Conservation (phyloP, 2,888 invertebrate species). For the Macropis europaea region DNA sequence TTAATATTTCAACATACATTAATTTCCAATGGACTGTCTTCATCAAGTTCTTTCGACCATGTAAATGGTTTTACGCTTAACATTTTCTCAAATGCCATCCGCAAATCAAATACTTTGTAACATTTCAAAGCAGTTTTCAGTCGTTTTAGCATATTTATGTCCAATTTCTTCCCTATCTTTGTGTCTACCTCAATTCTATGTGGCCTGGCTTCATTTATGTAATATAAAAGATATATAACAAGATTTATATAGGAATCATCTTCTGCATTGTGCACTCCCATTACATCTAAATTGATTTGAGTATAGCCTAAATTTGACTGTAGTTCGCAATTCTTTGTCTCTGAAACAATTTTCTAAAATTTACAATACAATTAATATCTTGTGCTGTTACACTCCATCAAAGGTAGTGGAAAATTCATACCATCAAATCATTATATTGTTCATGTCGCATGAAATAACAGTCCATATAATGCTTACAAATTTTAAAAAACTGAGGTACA, state of each 20-base stretch:
- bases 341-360: constrained; percentile 43
- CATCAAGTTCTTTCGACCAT: constrained; percentile 46
- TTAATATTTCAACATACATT: constrained; percentile 24
- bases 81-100: constrained; percentile 49
- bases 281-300: constrained; percentile 51
- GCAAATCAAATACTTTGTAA: constrained; percentile 50
- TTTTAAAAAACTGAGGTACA: constrained; percentile 52
- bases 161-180: background rate
- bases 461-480: constrained; percentile 58
- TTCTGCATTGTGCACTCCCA: constrained; percentile 30
- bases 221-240: constrained; percentile 57
- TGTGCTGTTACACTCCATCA: background rate
- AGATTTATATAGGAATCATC: constrained; percentile 39
- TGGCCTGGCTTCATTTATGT: constrained; percentile 53
- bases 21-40: constrained; percentile 26
- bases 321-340: constrained; percentile 43
- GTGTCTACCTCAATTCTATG: constrained; percentile 49
- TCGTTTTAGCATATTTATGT: background rate
- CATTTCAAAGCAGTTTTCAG: constrained; percentile 40
- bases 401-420: background rate
- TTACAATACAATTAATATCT: background rate
- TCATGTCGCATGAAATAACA: constrained; percentile 53
- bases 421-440: constrained; percentile 58
- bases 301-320: constrained; percentile 52
- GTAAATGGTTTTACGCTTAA: constrained; percentile 27